Conservation (phyloP, 2,797 vertebrate species). For the Staurois parvus region DNA sequence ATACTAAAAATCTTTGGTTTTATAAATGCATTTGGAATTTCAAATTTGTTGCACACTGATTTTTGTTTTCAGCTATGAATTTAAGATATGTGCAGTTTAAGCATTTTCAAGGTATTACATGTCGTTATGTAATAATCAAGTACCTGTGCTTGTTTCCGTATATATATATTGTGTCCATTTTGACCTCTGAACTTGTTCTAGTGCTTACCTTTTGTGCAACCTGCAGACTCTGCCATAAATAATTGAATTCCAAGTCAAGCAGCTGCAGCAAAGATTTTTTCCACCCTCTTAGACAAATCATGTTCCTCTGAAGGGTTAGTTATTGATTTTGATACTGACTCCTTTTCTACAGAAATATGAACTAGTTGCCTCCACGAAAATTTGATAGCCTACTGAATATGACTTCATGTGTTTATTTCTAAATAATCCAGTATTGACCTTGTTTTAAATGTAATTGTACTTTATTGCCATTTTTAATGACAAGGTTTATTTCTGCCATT, state of each 20-base stretch:
- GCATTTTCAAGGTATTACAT: neutral
- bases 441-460: too few relatives aligned
- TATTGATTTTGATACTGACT: conserved; percentile 73
- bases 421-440: too few relatives aligned
- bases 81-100: neutral
- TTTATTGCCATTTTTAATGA: too few relatives aligned
- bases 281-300: conserved; percentile 66
- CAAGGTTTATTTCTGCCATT: too few relatives aligned
- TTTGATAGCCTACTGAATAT: neutral
- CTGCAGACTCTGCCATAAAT: conserved; percentile 64
- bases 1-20: too few relatives aligned
- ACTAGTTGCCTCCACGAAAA: conserved; percentile 20
- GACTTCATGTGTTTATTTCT: too few relatives aligned
- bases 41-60: too few relatives aligned
- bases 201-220: conserved; percentile 59
- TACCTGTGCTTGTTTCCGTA: neutral
- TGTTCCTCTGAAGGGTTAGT: conserved; percentile 61
- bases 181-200: conserved; percentile 56
- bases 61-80: neutral
- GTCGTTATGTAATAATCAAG: neutral
- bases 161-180: fast-evolving
- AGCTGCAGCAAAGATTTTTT: conserved; percentile 68
- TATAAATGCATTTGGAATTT: too few relatives aligned
- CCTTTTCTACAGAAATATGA: conserved; percentile 32
- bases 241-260: conserved; percentile 67